Conservation (phyloP, 2,113 vertebrate genomes). For the Neodon shergylaensis region DNA sequence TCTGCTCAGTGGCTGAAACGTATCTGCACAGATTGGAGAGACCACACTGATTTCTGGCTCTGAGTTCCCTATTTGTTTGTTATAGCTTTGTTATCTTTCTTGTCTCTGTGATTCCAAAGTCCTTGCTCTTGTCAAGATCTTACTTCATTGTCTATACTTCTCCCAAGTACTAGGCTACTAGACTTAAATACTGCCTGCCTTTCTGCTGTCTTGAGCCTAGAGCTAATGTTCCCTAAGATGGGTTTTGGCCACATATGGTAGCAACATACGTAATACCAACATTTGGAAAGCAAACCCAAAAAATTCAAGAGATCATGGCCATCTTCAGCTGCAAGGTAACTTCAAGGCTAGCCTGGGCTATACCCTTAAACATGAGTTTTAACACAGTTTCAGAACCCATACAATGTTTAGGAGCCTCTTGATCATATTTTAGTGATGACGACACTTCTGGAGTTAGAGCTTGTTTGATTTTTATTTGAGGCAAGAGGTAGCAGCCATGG, state of each 20-base stretch:
- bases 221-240: background rate
- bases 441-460: background rate
- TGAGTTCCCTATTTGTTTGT: background rate
- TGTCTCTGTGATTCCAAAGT: background rate
- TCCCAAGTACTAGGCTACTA: background rate
- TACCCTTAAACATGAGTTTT: background rate
- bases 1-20: background rate
- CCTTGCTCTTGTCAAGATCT: background rate
- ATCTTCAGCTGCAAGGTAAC: background rate
- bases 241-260: background rate
- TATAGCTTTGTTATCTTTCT: background rate
- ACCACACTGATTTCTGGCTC: background rate
- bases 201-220: background rate
- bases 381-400: background rate
- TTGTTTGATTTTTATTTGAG: background rate
- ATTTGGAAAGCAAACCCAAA: background rate
- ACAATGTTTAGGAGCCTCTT: background rate
- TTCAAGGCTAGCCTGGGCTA: background rate
- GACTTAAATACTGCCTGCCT: background rate
- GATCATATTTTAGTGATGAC: background rate
- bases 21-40: background rate
- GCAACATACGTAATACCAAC: background rate
- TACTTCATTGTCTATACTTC: background rate
- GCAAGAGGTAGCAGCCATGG: background rate
- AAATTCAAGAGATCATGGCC: background rate